phyloP scores from a whole-genome alignment of 2,888 invertebrate genomes.

The Agrotis segetum region DNA sequence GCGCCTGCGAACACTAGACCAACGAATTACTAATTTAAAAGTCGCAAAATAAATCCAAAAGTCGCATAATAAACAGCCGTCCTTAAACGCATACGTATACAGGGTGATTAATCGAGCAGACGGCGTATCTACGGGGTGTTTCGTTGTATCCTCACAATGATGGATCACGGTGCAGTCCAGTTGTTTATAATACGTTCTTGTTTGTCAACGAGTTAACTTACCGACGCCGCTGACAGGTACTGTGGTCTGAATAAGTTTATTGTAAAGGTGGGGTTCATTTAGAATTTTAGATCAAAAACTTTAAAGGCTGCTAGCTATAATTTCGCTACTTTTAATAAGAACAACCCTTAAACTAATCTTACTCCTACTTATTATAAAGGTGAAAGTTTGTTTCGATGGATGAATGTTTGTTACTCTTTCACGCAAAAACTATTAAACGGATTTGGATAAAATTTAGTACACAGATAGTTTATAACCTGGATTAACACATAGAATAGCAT shows the following conservation, averaged over 20 bases:
- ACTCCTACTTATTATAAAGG: no score
- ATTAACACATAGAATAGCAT: no score
- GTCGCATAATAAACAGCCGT: conserved; percentile 59
- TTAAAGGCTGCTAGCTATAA: no score
- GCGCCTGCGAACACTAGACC: no score
- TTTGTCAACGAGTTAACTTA: conserved; percentile 62
- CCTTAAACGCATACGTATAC: conserved; percentile 74
- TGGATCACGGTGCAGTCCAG: conserved; percentile 78
- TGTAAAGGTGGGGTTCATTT: not conserved
- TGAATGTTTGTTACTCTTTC: no score
- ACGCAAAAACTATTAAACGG: no score
- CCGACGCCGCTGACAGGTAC: conserved; percentile 11
- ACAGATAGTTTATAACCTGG: no score
- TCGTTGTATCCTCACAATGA: conserved; percentile 83
- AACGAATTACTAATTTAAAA: conserved; percentile 1
- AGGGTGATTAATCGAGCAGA: conserved; percentile 84
- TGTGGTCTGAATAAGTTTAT: conserved; percentile 22
- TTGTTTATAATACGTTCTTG: conserved; percentile 53
- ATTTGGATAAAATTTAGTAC: no score
- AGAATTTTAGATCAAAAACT: no score
- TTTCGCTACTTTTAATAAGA: no score
- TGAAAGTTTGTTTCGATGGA: no score
- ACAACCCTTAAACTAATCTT: no score
- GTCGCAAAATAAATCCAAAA: not conserved
- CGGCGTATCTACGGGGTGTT: conserved; percentile 83